Percentiles rank a stretch among this genome's conserved stretches.
phyloP scores from a whole-genome alignment of 2,888 invertebrate genomes.

The Gymnosoma rotundatum region DNA sequence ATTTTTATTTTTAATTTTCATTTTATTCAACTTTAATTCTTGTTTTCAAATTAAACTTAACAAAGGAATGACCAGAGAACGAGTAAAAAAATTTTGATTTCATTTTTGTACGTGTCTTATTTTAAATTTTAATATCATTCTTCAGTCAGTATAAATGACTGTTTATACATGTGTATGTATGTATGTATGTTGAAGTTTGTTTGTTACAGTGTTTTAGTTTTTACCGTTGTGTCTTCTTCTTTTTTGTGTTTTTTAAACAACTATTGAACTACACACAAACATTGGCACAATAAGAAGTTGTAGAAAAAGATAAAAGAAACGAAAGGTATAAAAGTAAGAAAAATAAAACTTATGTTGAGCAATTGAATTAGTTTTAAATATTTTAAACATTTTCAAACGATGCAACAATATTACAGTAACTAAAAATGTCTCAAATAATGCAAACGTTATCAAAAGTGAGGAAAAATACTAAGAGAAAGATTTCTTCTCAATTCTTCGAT shows the following conservation, averaged over 20 bases:
- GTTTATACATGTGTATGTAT: background rate
- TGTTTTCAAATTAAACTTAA: constrained; percentile 50
- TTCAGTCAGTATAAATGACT: constrained; percentile 2
- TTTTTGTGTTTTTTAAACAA: background rate
- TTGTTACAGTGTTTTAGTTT: constrained; percentile 28
- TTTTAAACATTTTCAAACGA: constrained; percentile 34
- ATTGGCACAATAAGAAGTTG: constrained; percentile 38
- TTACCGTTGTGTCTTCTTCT: background rate
- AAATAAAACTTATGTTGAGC: constrained; percentile 55
- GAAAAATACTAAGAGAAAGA: too few species aligned
- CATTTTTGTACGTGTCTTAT: constrained; percentile 66
- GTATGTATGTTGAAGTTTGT: background rate
- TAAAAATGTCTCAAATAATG: background rate
- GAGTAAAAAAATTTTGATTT: constrained; percentile 61
- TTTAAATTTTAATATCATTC: constrained; percentile 63
- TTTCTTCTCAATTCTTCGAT: background rate
- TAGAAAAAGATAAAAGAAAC: background rate
- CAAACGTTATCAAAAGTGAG: constrained; percentile 7
- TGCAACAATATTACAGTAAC: background rate
- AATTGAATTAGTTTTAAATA: constrained; percentile 56
- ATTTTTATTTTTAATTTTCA: background rate
- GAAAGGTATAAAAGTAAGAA: constrained; percentile 8
- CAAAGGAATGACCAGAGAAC: constrained; percentile 9
- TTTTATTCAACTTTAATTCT: constrained; percentile 51
- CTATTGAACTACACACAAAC: background rate